A percentile compares a stretch with the other conserved stretches of the same genome.
phyloP scores from a whole-genome alignment of 2,888 invertebrate genomes.

The Scrobipalpa costella region DNA sequence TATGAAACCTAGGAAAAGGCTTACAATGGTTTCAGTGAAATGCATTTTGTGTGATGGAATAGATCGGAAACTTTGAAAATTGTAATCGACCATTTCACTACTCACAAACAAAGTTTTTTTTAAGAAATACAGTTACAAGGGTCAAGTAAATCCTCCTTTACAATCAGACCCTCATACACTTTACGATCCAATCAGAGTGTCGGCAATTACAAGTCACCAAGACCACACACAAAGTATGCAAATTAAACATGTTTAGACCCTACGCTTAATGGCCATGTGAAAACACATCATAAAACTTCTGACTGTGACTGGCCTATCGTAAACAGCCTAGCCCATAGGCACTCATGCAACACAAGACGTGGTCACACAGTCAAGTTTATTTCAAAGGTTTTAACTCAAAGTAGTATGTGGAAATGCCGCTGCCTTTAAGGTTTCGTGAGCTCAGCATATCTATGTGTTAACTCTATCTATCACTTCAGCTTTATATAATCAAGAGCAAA shows the following conservation, averaged over 20 bases:
- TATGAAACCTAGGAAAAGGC: too few relatives aligned
- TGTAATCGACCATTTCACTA: too few relatives aligned
- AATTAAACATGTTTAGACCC: conserved; percentile 7
- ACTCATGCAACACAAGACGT: not conserved
- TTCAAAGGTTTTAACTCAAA: too few relatives aligned
- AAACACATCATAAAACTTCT: conserved; percentile 15
- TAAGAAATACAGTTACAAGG: not conserved
- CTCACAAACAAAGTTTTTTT: too few relatives aligned
- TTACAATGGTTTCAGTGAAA: too few relatives aligned
- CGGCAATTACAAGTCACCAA: not conserved
- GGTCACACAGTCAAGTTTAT: not conserved
- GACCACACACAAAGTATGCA: conserved; percentile 18
- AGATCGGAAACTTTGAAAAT: too few relatives aligned
- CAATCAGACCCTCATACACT: not conserved
- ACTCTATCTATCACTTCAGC: too few relatives aligned
- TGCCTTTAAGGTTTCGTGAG: too few relatives aligned
- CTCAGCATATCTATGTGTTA: too few relatives aligned
- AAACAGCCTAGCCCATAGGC: conserved; percentile 1
- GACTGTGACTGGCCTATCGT: conserved; percentile 10
- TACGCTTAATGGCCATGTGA: conserved; percentile 8
- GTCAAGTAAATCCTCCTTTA: not conserved
- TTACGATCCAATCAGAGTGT: not conserved
- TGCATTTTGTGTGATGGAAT: too few relatives aligned
- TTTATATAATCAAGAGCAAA: too few relatives aligned
- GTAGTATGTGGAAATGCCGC: too few relatives aligned